These are phyloP conservation scores for Patagioenas fasciata DNA, from an alignment of 2,113 vertebrate genomes.

Conservation along the genomic window DNA sequence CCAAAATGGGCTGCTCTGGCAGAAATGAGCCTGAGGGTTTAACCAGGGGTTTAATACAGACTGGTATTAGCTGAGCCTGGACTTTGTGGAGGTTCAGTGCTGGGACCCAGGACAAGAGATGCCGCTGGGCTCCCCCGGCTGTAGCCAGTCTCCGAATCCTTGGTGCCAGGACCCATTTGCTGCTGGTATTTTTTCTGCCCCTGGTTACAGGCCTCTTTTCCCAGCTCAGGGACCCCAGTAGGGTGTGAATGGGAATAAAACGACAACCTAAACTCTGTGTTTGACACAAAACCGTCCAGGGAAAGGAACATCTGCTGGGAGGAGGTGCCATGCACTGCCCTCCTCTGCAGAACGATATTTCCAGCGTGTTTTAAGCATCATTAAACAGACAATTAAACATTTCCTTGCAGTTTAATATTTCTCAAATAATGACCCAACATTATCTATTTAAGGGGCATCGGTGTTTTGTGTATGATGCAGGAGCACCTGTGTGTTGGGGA, in stretches of 20 bases:
- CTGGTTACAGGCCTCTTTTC: neutral
- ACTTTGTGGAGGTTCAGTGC: neutral
- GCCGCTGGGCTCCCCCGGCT: neutral
- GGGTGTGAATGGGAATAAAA: neutral
- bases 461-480: neutral
- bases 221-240: fast-evolving
- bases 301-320: neutral
- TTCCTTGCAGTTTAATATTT: neutral
- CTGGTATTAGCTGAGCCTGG: neutral
- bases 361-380: neutral
- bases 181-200: neutral
- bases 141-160: neutral
- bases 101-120: neutral
- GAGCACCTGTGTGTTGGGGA: fast-evolving
- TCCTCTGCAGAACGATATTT: neutral
- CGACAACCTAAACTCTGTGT: neutral
- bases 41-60: neutral
- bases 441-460: fast-evolving
- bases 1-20: fast-evolving
- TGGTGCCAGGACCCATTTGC: neutral
- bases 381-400: constrained; percentile 14
- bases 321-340: neutral
- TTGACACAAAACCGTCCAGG: neutral
- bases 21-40: neutral
- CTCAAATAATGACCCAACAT: neutral